Evolutionary conservation across 1,140 invertebrate species (phyloP).

Genomic region (Calliopsis andreniformis): DNA sequence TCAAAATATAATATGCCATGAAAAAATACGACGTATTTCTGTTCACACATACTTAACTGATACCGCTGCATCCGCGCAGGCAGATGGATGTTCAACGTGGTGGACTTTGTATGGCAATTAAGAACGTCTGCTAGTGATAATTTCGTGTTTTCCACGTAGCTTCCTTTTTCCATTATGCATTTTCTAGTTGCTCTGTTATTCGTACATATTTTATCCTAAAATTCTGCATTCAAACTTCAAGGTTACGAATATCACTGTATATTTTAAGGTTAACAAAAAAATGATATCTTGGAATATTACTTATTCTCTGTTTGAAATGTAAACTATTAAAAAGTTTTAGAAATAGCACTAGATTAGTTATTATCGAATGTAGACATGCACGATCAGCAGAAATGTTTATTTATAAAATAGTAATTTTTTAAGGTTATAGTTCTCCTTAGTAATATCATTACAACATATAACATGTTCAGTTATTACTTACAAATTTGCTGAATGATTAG

Average conservation of each 20-base stretch:
- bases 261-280: too few relatives aligned
- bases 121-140: slow-evolving; percentile 66
- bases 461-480: too few relatives aligned
- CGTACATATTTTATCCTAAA: neutral
- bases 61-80: neutral
- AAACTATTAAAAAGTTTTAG: too few relatives aligned
- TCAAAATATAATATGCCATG: neutral
- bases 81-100: neutral
- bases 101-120: slow-evolving; percentile 69
- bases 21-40: slow-evolving; percentile 25
- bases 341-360: too few relatives aligned
- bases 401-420: too few relatives aligned
- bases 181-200: slow-evolving; percentile 25
- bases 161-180: slow-evolving; percentile 41
- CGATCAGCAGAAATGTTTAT: too few relatives aligned
- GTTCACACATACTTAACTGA: neutral
- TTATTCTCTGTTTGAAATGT: too few relatives aligned
- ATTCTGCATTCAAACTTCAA: neutral
- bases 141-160: slow-evolving; percentile 55
- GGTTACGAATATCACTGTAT: neutral
- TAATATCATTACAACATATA: too few relatives aligned
- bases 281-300: too few relatives aligned
- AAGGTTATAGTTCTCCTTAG: too few relatives aligned
- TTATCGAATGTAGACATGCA: too few relatives aligned
- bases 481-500: too few relatives aligned